Evolutionary conservation across 2,113 vertebrate genomes (phyloP).

Genomic region (Chauna torquata): DNA sequence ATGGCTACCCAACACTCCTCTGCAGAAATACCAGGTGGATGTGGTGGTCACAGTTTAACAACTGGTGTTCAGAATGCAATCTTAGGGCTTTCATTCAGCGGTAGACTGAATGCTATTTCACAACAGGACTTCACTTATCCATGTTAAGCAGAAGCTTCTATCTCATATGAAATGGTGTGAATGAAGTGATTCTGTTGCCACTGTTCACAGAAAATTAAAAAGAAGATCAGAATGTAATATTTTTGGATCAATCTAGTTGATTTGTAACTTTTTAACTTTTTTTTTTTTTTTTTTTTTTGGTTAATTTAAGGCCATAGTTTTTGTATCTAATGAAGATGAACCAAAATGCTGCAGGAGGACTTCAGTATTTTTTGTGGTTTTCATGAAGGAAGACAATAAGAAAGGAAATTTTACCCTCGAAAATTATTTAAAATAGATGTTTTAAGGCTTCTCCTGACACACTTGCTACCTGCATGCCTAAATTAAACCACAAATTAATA

Average conservation of each 20-base stretch:
- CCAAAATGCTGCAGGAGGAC: background rate
- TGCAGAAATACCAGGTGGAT: background rate
- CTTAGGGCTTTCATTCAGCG: background rate
- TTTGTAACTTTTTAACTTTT: background rate
- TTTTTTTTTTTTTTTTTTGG: background rate
- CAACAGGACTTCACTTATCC: background rate
- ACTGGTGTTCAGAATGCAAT: background rate
- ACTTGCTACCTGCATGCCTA: background rate
- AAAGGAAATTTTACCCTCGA: background rate
- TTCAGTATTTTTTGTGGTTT: background rate
- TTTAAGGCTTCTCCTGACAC: background rate
- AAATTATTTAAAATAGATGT: background rate
- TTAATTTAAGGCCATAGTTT: background rate
- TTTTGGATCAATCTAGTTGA: rapidly evolving
- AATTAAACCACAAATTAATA: background rate
- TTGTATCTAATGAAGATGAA: background rate
- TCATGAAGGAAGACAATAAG: background rate
- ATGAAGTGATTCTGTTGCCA: background rate
- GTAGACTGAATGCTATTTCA: background rate
- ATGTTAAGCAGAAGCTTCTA: background rate
- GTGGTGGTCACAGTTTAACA: background rate
- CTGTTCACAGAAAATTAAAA: background rate
- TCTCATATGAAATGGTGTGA: background rate
- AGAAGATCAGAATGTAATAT: background rate
- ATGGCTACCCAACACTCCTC: background rate